Base-by-base conservation (phyloP, 2,888 invertebrate species). In the Dyspetes luteomarginatus region DNA sequence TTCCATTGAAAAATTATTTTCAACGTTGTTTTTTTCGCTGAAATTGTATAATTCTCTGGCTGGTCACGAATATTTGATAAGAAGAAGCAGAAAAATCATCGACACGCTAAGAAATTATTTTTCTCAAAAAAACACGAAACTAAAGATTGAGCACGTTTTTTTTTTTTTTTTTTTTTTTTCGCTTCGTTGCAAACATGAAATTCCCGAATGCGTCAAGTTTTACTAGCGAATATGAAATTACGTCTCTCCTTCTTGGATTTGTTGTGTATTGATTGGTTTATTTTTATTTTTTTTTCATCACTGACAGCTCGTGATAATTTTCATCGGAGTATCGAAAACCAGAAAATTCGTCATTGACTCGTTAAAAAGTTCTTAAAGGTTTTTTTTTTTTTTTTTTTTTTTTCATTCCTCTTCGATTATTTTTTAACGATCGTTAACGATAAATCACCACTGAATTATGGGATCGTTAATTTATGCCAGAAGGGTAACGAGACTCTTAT, bases 391-490 rank as follows among this genome's bases (percentile, higher is more conserved):
- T 19, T 15, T n/a, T 4, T 15, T 9, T 52, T 24, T 3, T 52
- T 3, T 9, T 60, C 15, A n/a, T 60, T 22, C n/a, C 17, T 60
- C 15, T 60, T 9, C 17, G 5, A 9, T 60, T 7, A 36, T 30
- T 15, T n/a, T n/a, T 41, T 19, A 26, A 48, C 48, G n/a, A 30
- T 17, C 19, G n/a, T 4, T 50, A 12, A 19, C 45, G 15, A 65
- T 36, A 56, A 65, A 58, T 74, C 17, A 58, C 1, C 30, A 45
- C 4, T 48, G 24, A 65, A 56, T 74, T 48, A 65, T 19, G 74
- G 36, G 74, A 56, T 74, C 65, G 74, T 74, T 65, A 74, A 74
- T 64, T 64, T 5, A 19, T 17, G 28, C 17, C 22, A 9, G 9
- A 4, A n/a, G n/a, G n/a, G 4, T 30, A 28, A 52, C 48, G 65